A percentile compares a stretch with the other conserved stretches of the same genome.
Evolutionary conservation across 2,888 invertebrate genomes (phyloP).

Genomic region (Troides aeacus): DNA sequence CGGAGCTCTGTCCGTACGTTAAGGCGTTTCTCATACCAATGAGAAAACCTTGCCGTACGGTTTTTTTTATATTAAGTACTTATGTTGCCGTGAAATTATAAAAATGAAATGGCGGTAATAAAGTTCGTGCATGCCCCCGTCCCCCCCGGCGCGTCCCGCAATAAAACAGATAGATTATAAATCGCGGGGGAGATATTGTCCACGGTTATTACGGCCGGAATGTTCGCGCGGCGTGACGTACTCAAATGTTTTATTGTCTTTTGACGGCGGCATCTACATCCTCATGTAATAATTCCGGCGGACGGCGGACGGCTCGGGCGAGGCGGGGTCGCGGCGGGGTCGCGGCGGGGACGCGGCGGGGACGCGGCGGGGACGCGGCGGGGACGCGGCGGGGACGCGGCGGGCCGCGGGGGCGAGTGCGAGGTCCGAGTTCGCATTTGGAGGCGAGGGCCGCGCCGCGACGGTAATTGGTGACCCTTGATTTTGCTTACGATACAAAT

Average conservation of each 20-base stretch:
- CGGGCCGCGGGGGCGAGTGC: no score
- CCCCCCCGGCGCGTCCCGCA: slow-evolving; percentile 36
- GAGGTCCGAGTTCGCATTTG: no score
- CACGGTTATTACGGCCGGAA: slow-evolving; percentile 59
- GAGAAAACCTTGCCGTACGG: neutral
- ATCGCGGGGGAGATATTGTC: slow-evolving; percentile 67
- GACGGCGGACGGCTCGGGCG: slow-evolving; percentile 12
- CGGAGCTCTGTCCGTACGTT: no score
- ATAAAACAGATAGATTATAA: slow-evolving; percentile 62
- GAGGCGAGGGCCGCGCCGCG: no score
- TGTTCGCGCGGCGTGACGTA: slow-evolving; percentile 63
- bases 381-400: neutral
- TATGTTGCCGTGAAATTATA: slow-evolving; percentile 26
- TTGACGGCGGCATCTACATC: slow-evolving; percentile 64
- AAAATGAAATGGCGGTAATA: slow-evolving; percentile 29
- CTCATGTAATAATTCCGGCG: slow-evolving; percentile 55
- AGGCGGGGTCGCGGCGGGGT: neutral
- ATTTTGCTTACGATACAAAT: no score
- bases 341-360: neutral
- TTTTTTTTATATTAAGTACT: neutral
- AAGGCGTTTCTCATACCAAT: neutral
- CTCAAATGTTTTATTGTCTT: slow-evolving; percentile 72
- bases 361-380: neutral
- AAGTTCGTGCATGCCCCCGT: slow-evolving; percentile 20
- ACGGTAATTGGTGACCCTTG: no score